A percentile compares a stretch with the other conserved stretches of the same genome.
These are phyloP conservation scores for Mandrillus leucophaeus DNA, from an alignment of 2,113 vertebrate genomes.

Conservation along the genomic window DNA sequence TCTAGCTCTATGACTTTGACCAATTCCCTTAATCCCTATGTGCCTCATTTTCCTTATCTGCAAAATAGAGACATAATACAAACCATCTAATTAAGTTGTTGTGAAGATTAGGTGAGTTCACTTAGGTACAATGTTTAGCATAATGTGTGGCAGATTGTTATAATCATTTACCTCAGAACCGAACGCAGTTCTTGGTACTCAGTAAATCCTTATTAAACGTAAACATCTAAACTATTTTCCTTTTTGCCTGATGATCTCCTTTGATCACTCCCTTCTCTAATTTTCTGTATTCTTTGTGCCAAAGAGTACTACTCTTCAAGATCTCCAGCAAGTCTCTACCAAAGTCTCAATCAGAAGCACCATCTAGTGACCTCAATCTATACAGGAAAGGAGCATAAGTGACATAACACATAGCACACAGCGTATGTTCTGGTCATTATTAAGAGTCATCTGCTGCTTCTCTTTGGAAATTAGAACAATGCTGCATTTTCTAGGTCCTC, in stretches of 20 bases:
- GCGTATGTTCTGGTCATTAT: not conserved
- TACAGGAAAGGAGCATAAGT: not conserved
- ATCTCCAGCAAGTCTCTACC: not conserved
- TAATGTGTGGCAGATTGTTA: not conserved
- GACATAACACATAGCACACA: not conserved
- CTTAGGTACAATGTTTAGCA: not conserved
- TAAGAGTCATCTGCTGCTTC: not conserved
- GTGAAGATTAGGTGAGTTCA: not conserved
- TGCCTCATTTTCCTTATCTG: conserved; percentile 5
- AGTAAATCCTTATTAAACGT: not conserved
- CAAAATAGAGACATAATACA: not conserved
- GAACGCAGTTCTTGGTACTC: not conserved
- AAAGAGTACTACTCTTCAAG: not conserved
- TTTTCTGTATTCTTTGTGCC: not conserved
- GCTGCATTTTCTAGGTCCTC: conserved; percentile 28
- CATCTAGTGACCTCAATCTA: not conserved
- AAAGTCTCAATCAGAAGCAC: not conserved
- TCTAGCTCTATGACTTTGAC: not conserved
- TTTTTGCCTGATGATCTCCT: not conserved
- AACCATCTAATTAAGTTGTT: not conserved
- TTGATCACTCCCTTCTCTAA: not conserved
- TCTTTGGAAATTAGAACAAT: conserved; percentile 22
- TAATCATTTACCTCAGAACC: not conserved
- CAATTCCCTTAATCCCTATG: not conserved
- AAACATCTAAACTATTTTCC: not conserved